Evolutionary conservation across 1,140 invertebrate genomes (phyloP).

Genomic region (Prorops nasuta): DNA sequence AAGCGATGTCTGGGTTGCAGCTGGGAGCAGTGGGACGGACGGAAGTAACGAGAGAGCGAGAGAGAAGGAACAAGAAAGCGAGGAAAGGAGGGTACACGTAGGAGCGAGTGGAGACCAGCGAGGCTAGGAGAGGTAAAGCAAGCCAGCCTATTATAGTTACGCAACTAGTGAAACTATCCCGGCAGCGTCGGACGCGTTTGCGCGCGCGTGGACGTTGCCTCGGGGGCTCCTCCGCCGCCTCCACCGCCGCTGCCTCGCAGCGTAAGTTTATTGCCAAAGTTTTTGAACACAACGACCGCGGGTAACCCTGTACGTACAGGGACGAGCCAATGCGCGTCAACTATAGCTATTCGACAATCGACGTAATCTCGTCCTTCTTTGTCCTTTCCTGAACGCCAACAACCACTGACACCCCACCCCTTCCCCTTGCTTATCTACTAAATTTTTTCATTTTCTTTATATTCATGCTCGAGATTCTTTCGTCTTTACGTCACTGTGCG

Average conservation of each 20-base stretch:
- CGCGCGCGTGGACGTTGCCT: conserved; percentile 20
- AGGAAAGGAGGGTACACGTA: background rate
- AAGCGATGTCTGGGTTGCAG: background rate
- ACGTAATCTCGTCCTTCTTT: conserved; percentile 25
- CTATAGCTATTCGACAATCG: conserved; percentile 13
- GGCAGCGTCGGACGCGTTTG: conserved; percentile 30
- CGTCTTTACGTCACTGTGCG: background rate
- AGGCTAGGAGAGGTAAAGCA: background rate
- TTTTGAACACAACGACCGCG: conserved; percentile 56
- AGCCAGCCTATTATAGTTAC: conserved; percentile 22
- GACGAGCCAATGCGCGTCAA: conserved; percentile 28
- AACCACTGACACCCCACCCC: background rate
- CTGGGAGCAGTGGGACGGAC: background rate
- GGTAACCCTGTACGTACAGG: conserved; percentile 47
- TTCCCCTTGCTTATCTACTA: background rate
- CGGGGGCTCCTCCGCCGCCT: background rate
- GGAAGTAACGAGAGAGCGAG: background rate
- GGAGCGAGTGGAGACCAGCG: background rate
- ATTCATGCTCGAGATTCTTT: background rate
- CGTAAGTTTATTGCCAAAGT: conserved; percentile 59
- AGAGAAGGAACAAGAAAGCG: background rate
- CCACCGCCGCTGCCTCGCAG: background rate
- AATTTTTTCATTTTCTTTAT: background rate
- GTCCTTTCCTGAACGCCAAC: background rate
- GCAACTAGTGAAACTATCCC: conserved; percentile 46